phyloP scores from a whole-genome alignment of 23 tunicate species.

The Diplosoma virens region DNA sequence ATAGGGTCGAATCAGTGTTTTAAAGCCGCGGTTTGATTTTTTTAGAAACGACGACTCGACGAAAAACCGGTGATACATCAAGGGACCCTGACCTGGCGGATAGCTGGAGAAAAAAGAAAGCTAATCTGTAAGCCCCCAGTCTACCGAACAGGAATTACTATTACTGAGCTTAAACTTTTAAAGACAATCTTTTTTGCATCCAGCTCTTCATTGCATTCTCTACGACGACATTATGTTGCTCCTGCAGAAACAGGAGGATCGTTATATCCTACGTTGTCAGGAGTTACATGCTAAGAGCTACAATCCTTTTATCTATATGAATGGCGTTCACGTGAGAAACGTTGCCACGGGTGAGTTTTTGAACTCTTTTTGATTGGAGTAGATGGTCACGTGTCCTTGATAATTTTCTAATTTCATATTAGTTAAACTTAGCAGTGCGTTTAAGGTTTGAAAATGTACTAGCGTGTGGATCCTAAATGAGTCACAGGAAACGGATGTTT shows the following conservation, averaged over 20 bases:
- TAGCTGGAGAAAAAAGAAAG: conserved; percentile 62
- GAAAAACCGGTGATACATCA: conserved; percentile 48
- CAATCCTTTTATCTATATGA: conserved; percentile 58
- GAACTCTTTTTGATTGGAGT: too few relatives aligned
- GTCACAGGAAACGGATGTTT: too few relatives aligned
- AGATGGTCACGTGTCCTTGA: too few relatives aligned
- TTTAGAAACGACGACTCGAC: too few relatives aligned
- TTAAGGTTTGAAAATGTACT: too few relatives aligned
- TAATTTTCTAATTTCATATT: too few relatives aligned
- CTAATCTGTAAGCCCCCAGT: conserved; percentile 44
- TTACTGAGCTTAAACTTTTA: background rate
- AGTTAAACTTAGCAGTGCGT: too few relatives aligned
- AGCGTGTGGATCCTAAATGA: too few relatives aligned
- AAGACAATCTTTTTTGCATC: background rate
- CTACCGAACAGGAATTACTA: too few relatives aligned
- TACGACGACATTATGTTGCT: conserved; percentile 73
- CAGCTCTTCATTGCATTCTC: conserved; percentile 77
- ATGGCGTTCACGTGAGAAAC: conserved; percentile 43
- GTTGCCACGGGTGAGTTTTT: conserved; percentile 72
- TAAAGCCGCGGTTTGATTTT: too few relatives aligned
- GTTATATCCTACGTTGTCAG: conserved; percentile 51
- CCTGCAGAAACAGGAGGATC: conserved; percentile 78
- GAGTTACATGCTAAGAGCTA: background rate
- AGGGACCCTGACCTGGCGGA: conserved; percentile 59
- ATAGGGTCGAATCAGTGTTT: too few relatives aligned